Percentiles rank a stretch among this genome's conserved stretches.
These are phyloP conservation scores for Pluvialis apricaria DNA, from an alignment of 2,113 vertebrate species.

Conservation along the genomic window DNA sequence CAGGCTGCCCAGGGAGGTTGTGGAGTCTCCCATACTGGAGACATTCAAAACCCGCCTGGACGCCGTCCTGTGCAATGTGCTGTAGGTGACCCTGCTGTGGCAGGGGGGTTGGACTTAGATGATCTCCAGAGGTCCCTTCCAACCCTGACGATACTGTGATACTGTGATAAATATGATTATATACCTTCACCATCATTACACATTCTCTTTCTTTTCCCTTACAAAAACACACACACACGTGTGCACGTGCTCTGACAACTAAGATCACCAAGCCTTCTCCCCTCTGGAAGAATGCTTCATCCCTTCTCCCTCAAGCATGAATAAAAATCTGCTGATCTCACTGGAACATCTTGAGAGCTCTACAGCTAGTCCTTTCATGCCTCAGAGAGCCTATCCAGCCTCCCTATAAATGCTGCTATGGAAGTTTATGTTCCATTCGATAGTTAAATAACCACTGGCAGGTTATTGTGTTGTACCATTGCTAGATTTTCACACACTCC, in stretches of 20 bases:
- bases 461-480: background rate
- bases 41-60: too few relatives aligned
- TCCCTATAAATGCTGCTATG: background rate
- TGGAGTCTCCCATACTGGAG: too few relatives aligned
- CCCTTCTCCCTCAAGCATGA: background rate
- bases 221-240: background rate
- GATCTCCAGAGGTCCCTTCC: too few relatives aligned
- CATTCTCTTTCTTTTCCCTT: background rate
- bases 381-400: constrained; percentile 3
- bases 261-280: background rate
- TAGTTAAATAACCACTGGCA: constrained; percentile 8
- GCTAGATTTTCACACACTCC: background rate
- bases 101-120: too few relatives aligned
- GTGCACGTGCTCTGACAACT: background rate
- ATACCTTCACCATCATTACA: background rate
- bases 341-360: background rate
- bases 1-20: too few relatives aligned
- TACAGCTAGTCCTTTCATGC: background rate
- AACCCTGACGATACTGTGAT: too few relatives aligned
- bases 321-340: constrained; percentile 21
- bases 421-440: constrained; percentile 22
- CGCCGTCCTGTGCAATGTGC: too few relatives aligned
- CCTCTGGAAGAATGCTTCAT: background rate
- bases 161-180: too few relatives aligned
- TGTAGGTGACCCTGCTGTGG: too few relatives aligned